Base-by-base conservation (phyloP, 2,888 invertebrate genomes). In the Carabus problematicus region DNA sequence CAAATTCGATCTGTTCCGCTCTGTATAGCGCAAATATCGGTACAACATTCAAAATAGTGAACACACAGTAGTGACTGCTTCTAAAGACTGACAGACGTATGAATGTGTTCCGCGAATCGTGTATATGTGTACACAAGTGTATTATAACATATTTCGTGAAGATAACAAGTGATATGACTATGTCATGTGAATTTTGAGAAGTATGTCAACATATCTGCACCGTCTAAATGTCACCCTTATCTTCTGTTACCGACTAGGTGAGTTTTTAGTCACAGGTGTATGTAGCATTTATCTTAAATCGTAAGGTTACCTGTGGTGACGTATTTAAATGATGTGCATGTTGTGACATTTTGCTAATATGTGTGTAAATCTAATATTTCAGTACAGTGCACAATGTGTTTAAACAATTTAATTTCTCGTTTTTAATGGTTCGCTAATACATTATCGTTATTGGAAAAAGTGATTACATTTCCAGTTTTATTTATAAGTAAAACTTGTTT, bases 81-180 rank as follows among this genome's bases (percentile, higher is more conserved):
- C 3, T 29, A 29, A 29, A 29, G 29, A 29, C 3, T 8, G 52
- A 29, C 3, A 52, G 52, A 16, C 52, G 52, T 12, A 45, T 16
- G 16, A 52, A 14, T 14, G 52, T 52, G 52, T 14, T 52, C 16
- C 52, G n/a, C 16, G 52, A 16, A 52, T 16, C 3, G 16, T 14
- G 16, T 52, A n/a, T n/a, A 14, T 52, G 12, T 52, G 16, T 52
- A 52, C 11, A 43, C 12, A 60, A 42, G 43, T 56, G 43, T 43
- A 9, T 43, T 64, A 41, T 64, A 14, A n/a, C 56, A 64, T 43
- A 55, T 56, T 63, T 64, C 43, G 7, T 54, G 1, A 11, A 56
- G 56, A 56, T 64, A 64, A 55, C 12, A 43, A 43, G 64, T 43
- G 39, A 29, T 61, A 43, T 29, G 43, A 14, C 9, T 52, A 12